Evolutionary conservation across 2,113 vertebrate genomes (phyloP), one percentile per base, ranked within the genome.

Genomic region (Thinocorus orbignyianus): DNA sequence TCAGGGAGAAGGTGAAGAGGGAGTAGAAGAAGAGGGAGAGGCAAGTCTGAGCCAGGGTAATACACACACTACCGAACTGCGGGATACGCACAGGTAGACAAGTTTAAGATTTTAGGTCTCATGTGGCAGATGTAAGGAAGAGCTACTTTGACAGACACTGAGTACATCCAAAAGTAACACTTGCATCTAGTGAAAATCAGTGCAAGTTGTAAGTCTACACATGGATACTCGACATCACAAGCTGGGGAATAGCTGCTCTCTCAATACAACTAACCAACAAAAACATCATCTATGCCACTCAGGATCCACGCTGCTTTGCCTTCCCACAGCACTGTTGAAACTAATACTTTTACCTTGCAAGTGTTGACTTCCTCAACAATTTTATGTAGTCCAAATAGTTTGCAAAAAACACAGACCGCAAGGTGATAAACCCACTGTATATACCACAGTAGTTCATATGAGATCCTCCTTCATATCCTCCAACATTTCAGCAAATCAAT

Each of bases 181-280:
- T 20, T 14, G 60, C 31, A 90, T 86, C 71, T 51, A 11, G 49
- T 25, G 33, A 51, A 44, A 82, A 41, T 33, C 54, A 19, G 30
- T 4, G 54, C 1, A 41, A 31, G 28, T 0, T 42, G 24, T 13
- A 33, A 46, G 46, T 7, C 19, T 24, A 52, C 11, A 11, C 2
- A 1, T 41, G 41, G 46, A 16, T 31, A 6, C 55, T 13, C 0
- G 6, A 12, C 9, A 10, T 11, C 20, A 8, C 1, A 5, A 37
- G 62, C 66, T 4, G 17, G 44, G 49, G 54, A 65, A 33, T 2
- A 49, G 49, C 41, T 79, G 39, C 22, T 74, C 24, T 66, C 42
- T 20, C 30, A 18, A 1, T 13, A 4, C 31, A 13, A 7, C 17
- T 61, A 81, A 35, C n/a, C 66, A 46, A 23, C 7, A 81, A 22